Percentiles rank a stretch among this genome's conserved stretches.
Conservation (phyloP, 2,888 invertebrate species). For the Nemurella pictetii region DNA sequence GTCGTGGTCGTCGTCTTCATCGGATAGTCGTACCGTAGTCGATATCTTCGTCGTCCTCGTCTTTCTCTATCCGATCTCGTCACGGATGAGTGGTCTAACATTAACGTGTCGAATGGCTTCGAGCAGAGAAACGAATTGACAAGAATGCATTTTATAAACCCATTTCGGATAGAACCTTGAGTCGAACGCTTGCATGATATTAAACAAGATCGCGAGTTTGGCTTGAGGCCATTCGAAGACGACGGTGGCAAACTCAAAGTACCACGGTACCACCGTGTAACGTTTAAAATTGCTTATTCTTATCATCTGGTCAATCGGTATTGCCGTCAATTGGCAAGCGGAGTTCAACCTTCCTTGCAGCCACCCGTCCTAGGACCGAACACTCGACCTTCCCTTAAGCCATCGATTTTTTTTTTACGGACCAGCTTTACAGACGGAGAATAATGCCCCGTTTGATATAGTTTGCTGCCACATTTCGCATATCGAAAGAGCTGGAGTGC, state of each 20-base stretch:
- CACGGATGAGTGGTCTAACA: neutral
- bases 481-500: neutral
- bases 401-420: neutral
- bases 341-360: neutral
- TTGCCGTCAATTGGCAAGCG: neutral
- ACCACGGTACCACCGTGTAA: neutral
- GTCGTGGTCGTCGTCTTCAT: neutral
- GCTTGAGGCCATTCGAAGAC: neutral
- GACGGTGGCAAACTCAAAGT: neutral
- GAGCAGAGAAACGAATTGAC: slow-evolving; percentile 7
- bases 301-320: neutral
- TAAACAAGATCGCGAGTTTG: neutral
- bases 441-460: neutral
- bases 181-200: neutral
- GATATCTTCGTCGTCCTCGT: no score
- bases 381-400: neutral
- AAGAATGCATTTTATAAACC: neutral
- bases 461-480: neutral
- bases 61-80: neutral
- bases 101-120: neutral
- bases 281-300: neutral
- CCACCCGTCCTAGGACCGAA: neutral
- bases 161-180: neutral
- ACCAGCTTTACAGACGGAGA: neutral
- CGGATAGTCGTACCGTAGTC: no score